A percentile compares a stretch with the other conserved stretches of the same genome.
Conservation (phyloP, 2,113 vertebrate species). For the Antigone vipio region DNA sequence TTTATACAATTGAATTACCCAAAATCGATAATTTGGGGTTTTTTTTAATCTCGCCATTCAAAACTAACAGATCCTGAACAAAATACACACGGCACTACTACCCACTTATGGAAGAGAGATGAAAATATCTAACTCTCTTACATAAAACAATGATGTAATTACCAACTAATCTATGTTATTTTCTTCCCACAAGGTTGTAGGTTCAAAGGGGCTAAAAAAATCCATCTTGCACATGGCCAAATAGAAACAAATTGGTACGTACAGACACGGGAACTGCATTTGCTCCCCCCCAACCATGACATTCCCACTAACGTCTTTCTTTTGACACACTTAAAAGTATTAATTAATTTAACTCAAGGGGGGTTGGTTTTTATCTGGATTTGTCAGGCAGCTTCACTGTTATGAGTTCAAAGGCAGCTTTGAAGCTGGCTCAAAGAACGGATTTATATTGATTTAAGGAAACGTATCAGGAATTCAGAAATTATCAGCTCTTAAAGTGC, state of each 20-base stretch:
- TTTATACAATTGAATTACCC: background rate
- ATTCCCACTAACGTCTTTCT: background rate
- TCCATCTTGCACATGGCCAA: background rate
- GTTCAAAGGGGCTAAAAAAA: background rate
- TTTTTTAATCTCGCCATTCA: background rate
- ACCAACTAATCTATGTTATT: background rate
- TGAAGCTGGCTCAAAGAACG: conserved; percentile 43
- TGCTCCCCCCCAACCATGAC: background rate
- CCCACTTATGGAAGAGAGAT: background rate
- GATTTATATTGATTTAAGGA: conserved; percentile 36
- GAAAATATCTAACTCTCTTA: background rate
- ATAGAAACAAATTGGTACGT: fast-evolving
- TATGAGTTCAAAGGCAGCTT: conserved; percentile 55
- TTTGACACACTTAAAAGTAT: conserved; percentile 6
- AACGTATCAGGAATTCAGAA: conserved; percentile 1
- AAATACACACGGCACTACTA: background rate
- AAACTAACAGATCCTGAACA: background rate
- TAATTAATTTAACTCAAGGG: conserved; percentile 45
- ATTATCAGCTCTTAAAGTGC: background rate
- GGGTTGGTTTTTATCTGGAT: conserved; percentile 29
- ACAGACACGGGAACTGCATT: background rate
- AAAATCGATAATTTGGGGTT: background rate
- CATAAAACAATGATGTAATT: background rate
- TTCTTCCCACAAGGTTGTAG: background rate
- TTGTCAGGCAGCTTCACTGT: conserved; percentile 30